A percentile compares a stretch with the other conserved stretches of the same genome.
These are phyloP conservation scores for Cantharis rufa DNA, from an alignment of 2,888 invertebrate species.

Conservation along the genomic window DNA sequence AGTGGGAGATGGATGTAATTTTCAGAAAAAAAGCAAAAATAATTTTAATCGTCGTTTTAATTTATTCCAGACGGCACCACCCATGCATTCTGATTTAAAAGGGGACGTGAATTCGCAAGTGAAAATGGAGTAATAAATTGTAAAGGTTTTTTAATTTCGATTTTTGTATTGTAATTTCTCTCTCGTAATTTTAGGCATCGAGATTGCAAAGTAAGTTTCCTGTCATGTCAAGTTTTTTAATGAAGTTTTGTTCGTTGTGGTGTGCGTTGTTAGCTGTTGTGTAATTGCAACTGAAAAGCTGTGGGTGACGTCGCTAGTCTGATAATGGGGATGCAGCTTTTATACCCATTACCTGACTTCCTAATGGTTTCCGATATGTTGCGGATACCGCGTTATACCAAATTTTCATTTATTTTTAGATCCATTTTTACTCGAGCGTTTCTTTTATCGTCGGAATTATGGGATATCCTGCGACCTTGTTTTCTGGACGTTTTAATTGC, in stretches of 20 bases:
- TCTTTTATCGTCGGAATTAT: not conserved
- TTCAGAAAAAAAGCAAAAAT: not conserved
- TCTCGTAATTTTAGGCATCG: not conserved
- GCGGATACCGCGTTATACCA: not conserved
- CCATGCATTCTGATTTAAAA: not conserved
- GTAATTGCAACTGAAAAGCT: conserved; percentile 12
- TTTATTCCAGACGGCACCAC: not conserved
- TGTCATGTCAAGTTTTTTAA: conserved; percentile 8
- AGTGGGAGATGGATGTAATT: not conserved
- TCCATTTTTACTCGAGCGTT: not conserved
- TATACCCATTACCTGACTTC: conserved; percentile 15
- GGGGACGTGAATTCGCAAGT: not conserved
- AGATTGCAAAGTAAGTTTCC: not conserved
- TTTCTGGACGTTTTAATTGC: conserved; percentile 4
- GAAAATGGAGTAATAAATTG: not conserved
- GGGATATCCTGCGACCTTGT: conserved; percentile 9
- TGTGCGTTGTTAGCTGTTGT: not conserved
- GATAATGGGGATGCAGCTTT: not conserved
- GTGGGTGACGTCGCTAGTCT: not conserved
- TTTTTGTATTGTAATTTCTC: not conserved
- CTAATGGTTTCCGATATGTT: conserved; percentile 13
- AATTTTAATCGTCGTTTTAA: not conserved
- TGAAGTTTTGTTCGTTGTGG: conserved; percentile 12
- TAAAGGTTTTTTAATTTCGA: not conserved
- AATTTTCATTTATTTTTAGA: conserved; percentile 5